Conservation (phyloP, 2,797 vertebrate genomes). For the Acipenser transmontanus region DNA sequence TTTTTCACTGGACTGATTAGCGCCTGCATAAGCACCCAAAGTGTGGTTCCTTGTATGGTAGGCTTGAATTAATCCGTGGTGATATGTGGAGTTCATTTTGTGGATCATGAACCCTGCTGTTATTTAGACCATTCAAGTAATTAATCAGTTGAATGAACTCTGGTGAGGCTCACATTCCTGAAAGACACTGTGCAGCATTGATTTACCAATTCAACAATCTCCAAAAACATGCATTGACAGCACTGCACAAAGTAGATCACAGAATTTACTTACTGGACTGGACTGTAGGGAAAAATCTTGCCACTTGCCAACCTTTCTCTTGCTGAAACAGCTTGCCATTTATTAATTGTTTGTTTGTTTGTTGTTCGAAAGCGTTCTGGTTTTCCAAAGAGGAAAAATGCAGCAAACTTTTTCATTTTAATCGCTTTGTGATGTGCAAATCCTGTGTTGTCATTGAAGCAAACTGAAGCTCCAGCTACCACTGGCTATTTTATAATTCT, state of each 20-base stretch:
- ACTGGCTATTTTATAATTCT: not conserved
- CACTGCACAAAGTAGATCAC: not conserved
- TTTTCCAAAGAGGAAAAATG: not conserved
- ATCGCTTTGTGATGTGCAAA: slow-evolving; percentile 1
- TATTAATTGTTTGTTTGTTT: not conserved
- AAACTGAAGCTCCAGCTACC: not conserved
- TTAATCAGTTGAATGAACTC: not conserved
- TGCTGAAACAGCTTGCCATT: slow-evolving; percentile 14
- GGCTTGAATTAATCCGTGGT: slow-evolving; percentile 46
- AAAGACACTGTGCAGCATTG: not conserved
- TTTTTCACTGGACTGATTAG: slow-evolving; percentile 47
- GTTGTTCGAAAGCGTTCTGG: not conserved
- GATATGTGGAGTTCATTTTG: slow-evolving; percentile 68
- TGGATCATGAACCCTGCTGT: not conserved
- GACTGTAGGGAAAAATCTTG: not conserved
- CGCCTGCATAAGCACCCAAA: slow-evolving; percentile 20
- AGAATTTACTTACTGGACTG: not conserved
- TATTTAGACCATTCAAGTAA: slow-evolving; percentile 11
- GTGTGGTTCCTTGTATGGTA: slow-evolving; percentile 64
- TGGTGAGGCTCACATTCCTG: not conserved
- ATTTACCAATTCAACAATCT: not conserved
- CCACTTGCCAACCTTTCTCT: slow-evolving; percentile 1
- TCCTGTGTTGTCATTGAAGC: not conserved
- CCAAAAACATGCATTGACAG: not conserved
- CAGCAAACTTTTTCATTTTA: not conserved